Percentiles rank a stretch among this genome's conserved stretches.
phyloP scores from a whole-genome alignment of 1,140 invertebrate species.

The Orussus abietinus region DNA sequence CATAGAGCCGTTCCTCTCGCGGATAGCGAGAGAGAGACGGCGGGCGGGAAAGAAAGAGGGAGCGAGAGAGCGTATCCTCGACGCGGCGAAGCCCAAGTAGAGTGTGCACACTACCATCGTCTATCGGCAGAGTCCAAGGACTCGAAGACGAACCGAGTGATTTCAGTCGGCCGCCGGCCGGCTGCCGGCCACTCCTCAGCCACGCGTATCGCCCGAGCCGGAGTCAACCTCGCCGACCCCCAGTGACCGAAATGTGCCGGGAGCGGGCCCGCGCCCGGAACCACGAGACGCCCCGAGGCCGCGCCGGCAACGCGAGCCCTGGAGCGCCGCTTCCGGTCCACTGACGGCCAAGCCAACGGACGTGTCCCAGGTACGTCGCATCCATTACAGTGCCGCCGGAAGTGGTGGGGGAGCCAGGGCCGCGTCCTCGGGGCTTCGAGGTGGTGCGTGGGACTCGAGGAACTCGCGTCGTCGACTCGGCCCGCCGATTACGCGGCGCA shows the following conservation, averaged over 20 bases:
- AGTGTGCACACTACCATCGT: conserved; percentile 46
- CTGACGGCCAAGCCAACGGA: too few relatives aligned
- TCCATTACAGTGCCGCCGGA: too few relatives aligned
- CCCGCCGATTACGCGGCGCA: background rate
- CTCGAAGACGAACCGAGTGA: conserved; percentile 41
- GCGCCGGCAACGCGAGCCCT: background rate
- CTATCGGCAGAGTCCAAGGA: conserved; percentile 48
- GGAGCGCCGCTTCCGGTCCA: too few relatives aligned
- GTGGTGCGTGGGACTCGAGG: too few relatives aligned
- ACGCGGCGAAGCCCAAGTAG: conserved; percentile 40
- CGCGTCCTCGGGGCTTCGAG: too few relatives aligned
- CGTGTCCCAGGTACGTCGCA: too few relatives aligned
- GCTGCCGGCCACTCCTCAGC: conserved; percentile 44
- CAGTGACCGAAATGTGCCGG: background rate
- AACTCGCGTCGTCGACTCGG: too few relatives aligned
- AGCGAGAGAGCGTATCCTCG: conserved; percentile 47
- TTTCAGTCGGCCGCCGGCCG: conserved; percentile 50
- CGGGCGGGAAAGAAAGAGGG: too few relatives aligned
- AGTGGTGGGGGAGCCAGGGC: too few relatives aligned
- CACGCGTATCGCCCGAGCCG: too few relatives aligned
- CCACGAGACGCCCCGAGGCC: background rate
- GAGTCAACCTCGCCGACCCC: too few relatives aligned
- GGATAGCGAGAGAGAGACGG: too few relatives aligned
- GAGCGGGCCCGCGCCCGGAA: conserved; percentile 2
- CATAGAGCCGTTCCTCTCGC: conserved; percentile 31